These are phyloP conservation scores for Prunella strophiata DNA, from an alignment of 2,797 vertebrate genomes.

Conservation along the genomic window DNA sequence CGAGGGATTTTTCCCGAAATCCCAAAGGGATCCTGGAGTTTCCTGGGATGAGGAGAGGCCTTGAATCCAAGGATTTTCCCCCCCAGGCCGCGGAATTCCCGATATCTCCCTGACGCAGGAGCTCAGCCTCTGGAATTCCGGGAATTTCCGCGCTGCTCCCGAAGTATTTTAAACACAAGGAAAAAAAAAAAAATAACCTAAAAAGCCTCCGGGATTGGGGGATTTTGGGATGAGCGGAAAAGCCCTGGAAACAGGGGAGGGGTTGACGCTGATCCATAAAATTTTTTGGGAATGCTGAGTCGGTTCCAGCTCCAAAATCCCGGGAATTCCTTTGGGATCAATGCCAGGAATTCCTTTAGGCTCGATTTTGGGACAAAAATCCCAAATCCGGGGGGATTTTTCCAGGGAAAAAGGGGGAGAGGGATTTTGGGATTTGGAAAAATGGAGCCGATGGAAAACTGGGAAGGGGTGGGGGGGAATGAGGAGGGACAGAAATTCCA, in stretches of 20 bases:
- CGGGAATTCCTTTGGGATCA: neutral
- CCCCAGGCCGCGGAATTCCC: neutral
- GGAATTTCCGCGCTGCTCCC: neutral
- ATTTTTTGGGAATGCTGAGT: neutral
- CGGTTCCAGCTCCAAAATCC: rapidly evolving
- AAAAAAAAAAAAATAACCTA: too few relatives aligned
- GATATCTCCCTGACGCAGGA: neutral
- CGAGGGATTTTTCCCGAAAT: neutral
- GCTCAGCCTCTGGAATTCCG: neutral
- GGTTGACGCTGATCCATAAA: rapidly evolving
- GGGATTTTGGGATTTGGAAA: neutral
- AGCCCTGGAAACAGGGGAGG: neutral
- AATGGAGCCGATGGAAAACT: neutral
- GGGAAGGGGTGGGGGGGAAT: neutral
- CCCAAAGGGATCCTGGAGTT: neutral
- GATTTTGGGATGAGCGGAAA: neutral
- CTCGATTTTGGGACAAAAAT: neutral
- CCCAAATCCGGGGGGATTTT: rapidly evolving
- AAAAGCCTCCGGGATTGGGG: neutral
- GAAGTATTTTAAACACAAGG: neutral
- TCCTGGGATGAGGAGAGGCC: neutral
- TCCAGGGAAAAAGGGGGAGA: rapidly evolving
- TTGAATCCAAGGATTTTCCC: neutral
- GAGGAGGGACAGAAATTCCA: neutral
- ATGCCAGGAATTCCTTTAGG: neutral